These are phyloP conservation scores for Spinus pinus DNA, from an alignment of 2,797 vertebrate species.

Conservation along the genomic window DNA sequence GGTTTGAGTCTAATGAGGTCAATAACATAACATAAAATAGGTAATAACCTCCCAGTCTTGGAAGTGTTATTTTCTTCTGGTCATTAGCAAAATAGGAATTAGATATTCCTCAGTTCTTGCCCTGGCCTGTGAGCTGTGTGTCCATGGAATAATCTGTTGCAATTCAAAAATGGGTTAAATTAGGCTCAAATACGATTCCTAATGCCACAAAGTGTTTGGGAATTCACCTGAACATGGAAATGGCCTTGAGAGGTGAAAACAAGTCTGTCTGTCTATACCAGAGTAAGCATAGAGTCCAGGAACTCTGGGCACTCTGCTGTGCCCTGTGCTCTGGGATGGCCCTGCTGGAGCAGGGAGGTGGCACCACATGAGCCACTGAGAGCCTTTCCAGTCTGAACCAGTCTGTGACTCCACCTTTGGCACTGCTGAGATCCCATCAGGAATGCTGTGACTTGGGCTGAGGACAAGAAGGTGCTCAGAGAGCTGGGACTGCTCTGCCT, in stretches of 20 bases:
- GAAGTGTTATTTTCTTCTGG: background rate
- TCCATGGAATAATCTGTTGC: background rate
- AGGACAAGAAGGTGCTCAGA: background rate
- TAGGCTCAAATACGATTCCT: fast-evolving
- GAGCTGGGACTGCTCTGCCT: background rate
- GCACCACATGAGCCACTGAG: background rate
- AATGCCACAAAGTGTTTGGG: background rate
- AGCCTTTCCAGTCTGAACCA: background rate
- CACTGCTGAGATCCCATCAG: background rate
- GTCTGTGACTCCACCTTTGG: background rate
- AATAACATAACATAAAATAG: background rate
- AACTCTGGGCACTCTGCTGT: background rate
- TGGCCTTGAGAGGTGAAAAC: background rate
- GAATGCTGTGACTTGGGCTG: background rate
- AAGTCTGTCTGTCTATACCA: background rate
- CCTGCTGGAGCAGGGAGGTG: background rate
- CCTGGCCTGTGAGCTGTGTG: background rate
- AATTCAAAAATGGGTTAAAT: background rate
- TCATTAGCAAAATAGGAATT: background rate
- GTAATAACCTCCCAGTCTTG: background rate
- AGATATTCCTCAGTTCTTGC: background rate
- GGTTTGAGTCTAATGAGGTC: background rate
- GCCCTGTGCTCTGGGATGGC: background rate
- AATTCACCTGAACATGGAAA: background rate
- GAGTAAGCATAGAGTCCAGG: background rate